Percentiles rank a stretch among this genome's conserved stretches.
Conservation (phyloP, 2,113 vertebrate species). For the Raja brachyura region DNA sequence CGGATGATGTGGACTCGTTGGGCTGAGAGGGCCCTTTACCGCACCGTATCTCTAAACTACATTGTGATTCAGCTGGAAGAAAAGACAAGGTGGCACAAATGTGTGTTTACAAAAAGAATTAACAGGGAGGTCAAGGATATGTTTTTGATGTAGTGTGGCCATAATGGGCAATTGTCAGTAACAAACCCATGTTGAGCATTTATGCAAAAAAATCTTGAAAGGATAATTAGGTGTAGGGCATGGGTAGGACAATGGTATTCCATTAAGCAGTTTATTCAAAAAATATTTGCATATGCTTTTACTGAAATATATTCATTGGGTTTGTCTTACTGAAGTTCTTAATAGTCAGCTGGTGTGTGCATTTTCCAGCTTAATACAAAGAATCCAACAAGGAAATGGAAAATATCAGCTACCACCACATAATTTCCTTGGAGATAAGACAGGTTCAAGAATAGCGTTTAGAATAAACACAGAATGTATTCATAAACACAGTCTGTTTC, state of each 20-base stretch:
- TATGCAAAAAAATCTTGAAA: neutral
- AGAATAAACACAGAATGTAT: neutral
- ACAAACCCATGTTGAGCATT: neutral
- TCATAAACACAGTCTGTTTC: too few relatives aligned
- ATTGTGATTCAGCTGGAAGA: neutral
- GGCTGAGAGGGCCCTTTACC: too few relatives aligned
- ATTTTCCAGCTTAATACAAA: neutral
- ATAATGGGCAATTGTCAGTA: neutral
- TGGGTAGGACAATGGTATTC: neutral
- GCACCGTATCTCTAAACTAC: too few relatives aligned
- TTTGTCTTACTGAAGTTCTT: neutral
- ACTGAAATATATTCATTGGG: neutral
- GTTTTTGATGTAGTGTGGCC: neutral
- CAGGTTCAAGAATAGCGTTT: neutral
- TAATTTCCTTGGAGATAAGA: neutral
- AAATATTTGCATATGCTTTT: too few relatives aligned
- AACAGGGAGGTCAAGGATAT: neutral
- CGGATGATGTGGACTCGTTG: too few relatives aligned
- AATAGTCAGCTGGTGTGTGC: neutral
- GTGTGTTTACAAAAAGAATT: neutral
- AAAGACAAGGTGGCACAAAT: neutral
- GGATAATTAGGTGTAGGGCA: neutral
- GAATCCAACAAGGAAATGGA: neutral
- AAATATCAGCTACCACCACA: neutral
- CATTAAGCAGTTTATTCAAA: neutral